Evolutionary conservation across 2,113 vertebrate species (phyloP), one percentile per base, ranked within the genome.

Genomic region (Nymphicus hollandicus): DNA sequence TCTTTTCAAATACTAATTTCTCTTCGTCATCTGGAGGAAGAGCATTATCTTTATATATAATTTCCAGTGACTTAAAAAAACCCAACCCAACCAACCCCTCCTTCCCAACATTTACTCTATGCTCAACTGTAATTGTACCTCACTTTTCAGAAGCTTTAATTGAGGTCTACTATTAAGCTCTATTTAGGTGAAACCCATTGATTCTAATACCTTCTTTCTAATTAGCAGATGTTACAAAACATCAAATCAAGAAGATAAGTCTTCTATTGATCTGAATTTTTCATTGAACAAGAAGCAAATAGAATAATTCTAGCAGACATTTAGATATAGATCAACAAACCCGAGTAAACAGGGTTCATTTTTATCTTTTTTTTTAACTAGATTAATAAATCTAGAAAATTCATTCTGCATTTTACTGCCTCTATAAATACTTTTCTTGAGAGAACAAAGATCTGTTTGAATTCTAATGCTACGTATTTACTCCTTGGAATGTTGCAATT

Each of bases 291-390:
- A 71, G 82, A 92, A 93, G 79, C 35, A 95, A 94, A 86, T 61
- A 13, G 76, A 92, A 88, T 94, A 84, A 88, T 94, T 77, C 17
- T 65, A 78, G 49, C 31, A 82, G 89, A 29, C 70, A 25, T 93
- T 88, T 81, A 95, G 88, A 97, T 92, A 79, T 43, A 58, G 73
- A 94, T 93, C 87, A 95, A 95, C 46, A 96, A 87, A 91, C 91
- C 55, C 74, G 81, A 91, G 91, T 79, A 81, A 94, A 77, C 18
- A 44, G 44, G 19, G 33, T 79, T 94, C 5, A 60, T 55, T 93
- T 94, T 86, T 24, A 50, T 74, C 19, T 58, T 58, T 58, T 70
- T 20, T 53, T 91, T 61, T 55, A 2, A 41, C 11, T 65, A 56
- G 37, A 85, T 89, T 92, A 87, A 88, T 83, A 86, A 70, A 68